These are phyloP conservation scores for Aradophagus sp. DNA, from an alignment of 1,140 invertebrate genomes.

Conservation along the genomic window DNA sequence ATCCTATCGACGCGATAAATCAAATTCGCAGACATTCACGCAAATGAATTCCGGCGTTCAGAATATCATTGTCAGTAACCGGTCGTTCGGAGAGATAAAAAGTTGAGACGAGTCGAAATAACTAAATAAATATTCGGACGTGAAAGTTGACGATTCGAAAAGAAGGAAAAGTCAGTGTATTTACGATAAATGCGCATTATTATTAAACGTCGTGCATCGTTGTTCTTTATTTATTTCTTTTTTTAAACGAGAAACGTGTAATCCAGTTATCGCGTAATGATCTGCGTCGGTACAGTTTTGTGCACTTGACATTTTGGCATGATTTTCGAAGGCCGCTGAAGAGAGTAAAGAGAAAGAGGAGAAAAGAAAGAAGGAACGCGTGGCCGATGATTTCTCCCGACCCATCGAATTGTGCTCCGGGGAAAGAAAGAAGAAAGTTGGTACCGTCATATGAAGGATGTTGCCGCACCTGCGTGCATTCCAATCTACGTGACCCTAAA, in stretches of 20 bases:
- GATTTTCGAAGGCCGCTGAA: neutral
- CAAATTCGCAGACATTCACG: too few species aligned
- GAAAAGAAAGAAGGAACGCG: slow-evolving; percentile 32
- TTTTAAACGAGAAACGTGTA: neutral
- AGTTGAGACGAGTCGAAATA: neutral
- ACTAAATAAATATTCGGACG: neutral
- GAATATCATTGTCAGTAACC: too few species aligned
- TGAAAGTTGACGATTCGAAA: neutral
- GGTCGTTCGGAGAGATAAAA: too few species aligned
- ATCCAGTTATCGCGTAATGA: neutral
- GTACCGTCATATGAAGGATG: slow-evolving; percentile 60
- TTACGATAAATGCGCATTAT: neutral
- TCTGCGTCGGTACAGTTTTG: neutral
- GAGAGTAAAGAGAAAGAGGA: neutral
- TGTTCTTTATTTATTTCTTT: too few species aligned
- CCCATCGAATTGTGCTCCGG: slow-evolving; percentile 56
- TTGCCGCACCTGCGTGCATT: slow-evolving; percentile 72
- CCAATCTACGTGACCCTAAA: slow-evolving; percentile 70
- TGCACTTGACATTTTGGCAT: neutral
- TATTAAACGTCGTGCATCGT: neutral
- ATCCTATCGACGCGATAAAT: too few species aligned
- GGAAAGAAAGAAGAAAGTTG: slow-evolving; percentile 71
- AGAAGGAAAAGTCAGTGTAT: neutral
- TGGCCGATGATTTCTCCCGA: slow-evolving; percentile 55
- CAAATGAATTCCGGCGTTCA: too few species aligned